Evolutionary conservation across 2,113 vertebrate species (phyloP).

Genomic region (Arizona elegans): DNA sequence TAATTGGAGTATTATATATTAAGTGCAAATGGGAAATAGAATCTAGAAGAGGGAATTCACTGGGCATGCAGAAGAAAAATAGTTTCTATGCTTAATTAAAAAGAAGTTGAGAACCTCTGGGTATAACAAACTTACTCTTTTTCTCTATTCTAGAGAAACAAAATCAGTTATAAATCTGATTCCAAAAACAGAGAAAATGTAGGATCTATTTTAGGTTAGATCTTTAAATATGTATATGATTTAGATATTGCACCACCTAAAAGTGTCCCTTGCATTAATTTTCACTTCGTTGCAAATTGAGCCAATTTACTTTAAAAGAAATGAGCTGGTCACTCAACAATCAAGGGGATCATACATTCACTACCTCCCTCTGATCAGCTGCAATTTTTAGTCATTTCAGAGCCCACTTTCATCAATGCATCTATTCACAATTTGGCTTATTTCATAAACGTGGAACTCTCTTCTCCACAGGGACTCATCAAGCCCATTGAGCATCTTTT

Average conservation of each 20-base stretch:
- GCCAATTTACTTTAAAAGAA: background rate
- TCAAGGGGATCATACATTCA: background rate
- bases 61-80: conserved; percentile 31
- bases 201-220: conserved; percentile 7
- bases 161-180: conserved; percentile 10
- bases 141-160: conserved; percentile 18
- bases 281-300: background rate
- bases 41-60: conserved; percentile 43
- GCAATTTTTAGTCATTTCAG: background rate
- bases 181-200: conserved; percentile 10
- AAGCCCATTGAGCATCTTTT: background rate
- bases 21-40: conserved; percentile 44
- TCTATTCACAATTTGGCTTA: background rate
- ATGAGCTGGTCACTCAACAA: background rate
- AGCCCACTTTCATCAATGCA: background rate
- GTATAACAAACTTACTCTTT: background rate
- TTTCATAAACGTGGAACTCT: background rate
- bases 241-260: conserved; percentile 1
- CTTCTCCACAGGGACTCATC: background rate
- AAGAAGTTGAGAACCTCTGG: conserved; percentile 38
- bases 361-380: background rate
- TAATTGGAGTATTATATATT: conserved; percentile 39
- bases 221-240: conserved; percentile 27
- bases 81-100: conserved; percentile 41
- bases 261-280: background rate